phyloP scores from a whole-genome alignment of 2,888 invertebrate species.

The Melipona bicolor region DNA sequence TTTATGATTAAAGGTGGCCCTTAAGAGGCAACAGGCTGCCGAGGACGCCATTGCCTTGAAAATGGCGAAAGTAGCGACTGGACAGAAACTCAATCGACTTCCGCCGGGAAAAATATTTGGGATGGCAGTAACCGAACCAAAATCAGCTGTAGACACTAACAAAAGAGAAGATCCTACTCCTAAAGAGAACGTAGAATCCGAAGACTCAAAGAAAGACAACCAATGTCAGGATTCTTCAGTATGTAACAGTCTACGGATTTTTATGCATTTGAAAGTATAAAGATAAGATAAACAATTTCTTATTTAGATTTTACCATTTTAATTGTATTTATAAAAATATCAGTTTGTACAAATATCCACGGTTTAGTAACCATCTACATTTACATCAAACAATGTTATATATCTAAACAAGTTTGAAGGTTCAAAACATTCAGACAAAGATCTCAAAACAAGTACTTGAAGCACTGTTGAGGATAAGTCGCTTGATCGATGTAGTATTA shows the following conservation, averaged over 20 bases:
- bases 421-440: not conserved
- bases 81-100: conserved; percentile 89
- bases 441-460: not conserved
- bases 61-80: conserved; percentile 93
- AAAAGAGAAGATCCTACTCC: not conserved
- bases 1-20: conserved; percentile 89
- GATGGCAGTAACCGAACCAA: conserved; percentile 92
- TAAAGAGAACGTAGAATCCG: not conserved
- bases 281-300: too few species aligned
- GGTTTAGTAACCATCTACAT: not conserved
- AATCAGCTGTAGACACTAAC: conserved; percentile 78
- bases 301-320: not conserved
- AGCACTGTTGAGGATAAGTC: not conserved
- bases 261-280: not conserved
- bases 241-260: not conserved
- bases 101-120: conserved; percentile 97
- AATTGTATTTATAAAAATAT: not conserved
- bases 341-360: not conserved
- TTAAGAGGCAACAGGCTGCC: conserved; percentile 98
- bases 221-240: conserved; percentile 32
- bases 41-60: conserved; percentile 98
- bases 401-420: not conserved
- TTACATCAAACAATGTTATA: not conserved
- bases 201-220: conserved; percentile 31
- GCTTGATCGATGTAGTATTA: not conserved